Conservation (phyloP, 2,888 invertebrate species). For the Lasioglossum leucozonium region DNA sequence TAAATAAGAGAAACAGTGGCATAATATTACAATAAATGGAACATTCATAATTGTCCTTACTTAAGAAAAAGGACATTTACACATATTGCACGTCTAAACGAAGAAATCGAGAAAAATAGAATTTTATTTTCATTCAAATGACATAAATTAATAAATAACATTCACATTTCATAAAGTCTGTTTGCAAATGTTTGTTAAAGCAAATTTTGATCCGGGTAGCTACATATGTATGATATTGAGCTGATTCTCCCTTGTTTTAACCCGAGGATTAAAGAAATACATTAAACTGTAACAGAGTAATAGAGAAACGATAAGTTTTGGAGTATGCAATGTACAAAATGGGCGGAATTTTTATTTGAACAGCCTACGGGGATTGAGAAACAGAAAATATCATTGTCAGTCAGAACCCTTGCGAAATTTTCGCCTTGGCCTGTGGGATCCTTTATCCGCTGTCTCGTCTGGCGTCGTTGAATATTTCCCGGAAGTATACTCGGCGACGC, state of each 20-base stretch:
- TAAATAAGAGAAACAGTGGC: background rate
- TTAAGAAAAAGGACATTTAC: background rate
- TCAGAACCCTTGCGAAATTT: background rate
- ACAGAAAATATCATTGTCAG: background rate
- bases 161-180: background rate
- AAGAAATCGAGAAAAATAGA: no score
- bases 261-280: background rate
- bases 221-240: background rate
- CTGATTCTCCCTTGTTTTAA: background rate
- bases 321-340: background rate
- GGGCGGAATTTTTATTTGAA: background rate
- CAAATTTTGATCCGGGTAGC: background rate
- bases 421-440: slow-evolving; percentile 5
- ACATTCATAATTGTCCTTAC: no score
- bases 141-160: background rate
- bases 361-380: background rate
- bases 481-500: slow-evolving; percentile 9
- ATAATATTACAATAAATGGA: no score
- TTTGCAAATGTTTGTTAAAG: no score
- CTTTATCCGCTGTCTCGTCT: slow-evolving; percentile 7
- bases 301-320: background rate
- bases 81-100: background rate
- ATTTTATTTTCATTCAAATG: background rate
- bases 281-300: background rate
- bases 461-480: slow-evolving; percentile 12